Evolutionary conservation across 2,888 invertebrate species (phyloP), one percentile per base, ranked within the genome.

Genomic region (Diarsia dahlii): DNA sequence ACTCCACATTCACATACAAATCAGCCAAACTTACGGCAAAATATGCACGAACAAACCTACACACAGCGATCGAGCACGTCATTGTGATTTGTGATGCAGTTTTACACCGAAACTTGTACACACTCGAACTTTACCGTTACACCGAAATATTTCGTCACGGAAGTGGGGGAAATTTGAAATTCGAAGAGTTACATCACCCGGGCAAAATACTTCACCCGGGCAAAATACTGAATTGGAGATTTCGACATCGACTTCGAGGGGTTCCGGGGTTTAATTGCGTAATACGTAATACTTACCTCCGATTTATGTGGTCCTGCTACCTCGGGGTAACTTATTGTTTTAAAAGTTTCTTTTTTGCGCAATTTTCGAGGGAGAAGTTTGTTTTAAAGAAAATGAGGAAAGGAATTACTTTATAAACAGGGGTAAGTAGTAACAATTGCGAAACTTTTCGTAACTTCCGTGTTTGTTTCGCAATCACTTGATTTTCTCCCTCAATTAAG

Each of bases 21-120:
- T 72, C 58, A 74, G 46, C 60, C 13, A 20, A 67, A 71, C 23
- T 60, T 54, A 58, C 18, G 39, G 28, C 54, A 69, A 66, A 72
- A 80, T 75, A 20, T 77, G 81, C 81, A 82, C 76, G 76, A 71
- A 71, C 86, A 50, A 52, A 46, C 73, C 73, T 84, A 73, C 82
- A 23, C 64, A n/a, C n/a, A 75, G 48, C 63, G 34, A 52, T 48
- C 71, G 48, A 39, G n/a, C 72, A 67, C 68, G 79, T 71, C 84
- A 83, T 84, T 82, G 82, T 89, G 89, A 92, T 91, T 84, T 82
- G 82, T 89, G 89, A 92, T 91, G 88, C 90, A 90, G 89, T 90
- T 90, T 91, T 93, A 94, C 94, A 93, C 93, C 89, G 83, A 92
- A 94, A 92, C 90, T 92, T 91, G 90, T 90, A 90, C 90, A 87